phyloP scores from a whole-genome alignment of 2,797 vertebrate genomes.

The Thalassophryne amazonica region DNA sequence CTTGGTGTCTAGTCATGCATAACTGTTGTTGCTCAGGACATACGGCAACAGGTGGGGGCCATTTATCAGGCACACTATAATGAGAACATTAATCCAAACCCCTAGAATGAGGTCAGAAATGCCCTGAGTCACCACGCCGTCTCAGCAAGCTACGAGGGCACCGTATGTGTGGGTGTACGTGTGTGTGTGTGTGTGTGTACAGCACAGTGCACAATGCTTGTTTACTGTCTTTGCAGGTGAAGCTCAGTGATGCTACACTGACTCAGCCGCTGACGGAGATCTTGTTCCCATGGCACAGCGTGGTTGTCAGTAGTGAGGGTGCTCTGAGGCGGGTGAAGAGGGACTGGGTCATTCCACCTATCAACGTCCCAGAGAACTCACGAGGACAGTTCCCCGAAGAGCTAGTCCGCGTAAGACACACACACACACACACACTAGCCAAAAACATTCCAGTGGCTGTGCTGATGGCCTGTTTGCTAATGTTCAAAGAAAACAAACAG shows the following conservation, averaged over 20 bases:
- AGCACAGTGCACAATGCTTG: slow-evolving; percentile 9
- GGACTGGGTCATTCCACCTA: slow-evolving; percentile 98
- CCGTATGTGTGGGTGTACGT: background rate
- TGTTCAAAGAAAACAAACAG: background rate
- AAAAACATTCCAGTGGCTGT: background rate
- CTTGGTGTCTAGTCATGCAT: slow-evolving; percentile 4
- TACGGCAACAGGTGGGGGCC: slow-evolving; percentile 36
- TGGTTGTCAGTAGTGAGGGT: slow-evolving; percentile 72
- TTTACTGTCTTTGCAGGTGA: slow-evolving; percentile 59
- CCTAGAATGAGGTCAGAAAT: slow-evolving; percentile 50
- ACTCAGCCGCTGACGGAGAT: slow-evolving; percentile 83
- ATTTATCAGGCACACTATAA: slow-evolving; percentile 56
- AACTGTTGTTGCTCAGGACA: background rate
- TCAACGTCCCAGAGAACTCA: slow-evolving; percentile 96
- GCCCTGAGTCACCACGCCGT: slow-evolving; percentile 39
- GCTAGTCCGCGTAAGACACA: slow-evolving; percentile 88
- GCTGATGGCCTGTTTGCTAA: background rate
- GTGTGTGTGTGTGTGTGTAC: background rate
- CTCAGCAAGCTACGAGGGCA: background rate
- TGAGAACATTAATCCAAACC: slow-evolving; percentile 60
- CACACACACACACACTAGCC: slow-evolving; percentile 3
- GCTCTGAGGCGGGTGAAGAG: slow-evolving; percentile 91
- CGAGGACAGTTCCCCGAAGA: slow-evolving; percentile 96
- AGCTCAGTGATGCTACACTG: slow-evolving; percentile 38
- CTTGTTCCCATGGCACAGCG: slow-evolving; percentile 84